phyloP scores from a whole-genome alignment of 2,888 invertebrate species.

The Ichneumon xanthorius region DNA sequence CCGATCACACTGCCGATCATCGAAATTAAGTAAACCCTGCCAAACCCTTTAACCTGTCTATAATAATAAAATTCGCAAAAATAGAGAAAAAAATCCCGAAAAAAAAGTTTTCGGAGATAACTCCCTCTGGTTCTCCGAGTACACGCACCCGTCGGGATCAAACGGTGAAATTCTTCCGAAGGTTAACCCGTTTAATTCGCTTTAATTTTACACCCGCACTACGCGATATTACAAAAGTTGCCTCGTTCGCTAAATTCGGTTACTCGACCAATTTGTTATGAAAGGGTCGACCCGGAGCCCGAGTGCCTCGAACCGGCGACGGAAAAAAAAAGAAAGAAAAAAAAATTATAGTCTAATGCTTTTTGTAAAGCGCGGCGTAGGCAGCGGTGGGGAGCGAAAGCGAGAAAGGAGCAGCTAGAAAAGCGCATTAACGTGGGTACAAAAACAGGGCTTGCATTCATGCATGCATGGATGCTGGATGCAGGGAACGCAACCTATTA shows the following conservation, averaged over 20 bases:
- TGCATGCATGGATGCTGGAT: conserved; percentile 55
- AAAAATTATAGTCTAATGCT: conserved; percentile 9
- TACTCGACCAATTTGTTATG: conserved; percentile 4
- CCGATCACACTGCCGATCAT: too few relatives aligned
- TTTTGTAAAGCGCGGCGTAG: not conserved
- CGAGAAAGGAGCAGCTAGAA: conserved; percentile 33
- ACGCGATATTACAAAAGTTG: not conserved
- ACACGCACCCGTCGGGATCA: too few relatives aligned
- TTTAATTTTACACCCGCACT: not conserved
- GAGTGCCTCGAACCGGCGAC: not conserved
- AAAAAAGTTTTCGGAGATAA: too few relatives aligned
- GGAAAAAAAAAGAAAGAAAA: conserved; percentile 1
- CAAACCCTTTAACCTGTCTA: too few relatives aligned
- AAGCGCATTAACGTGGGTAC: conserved; percentile 37
- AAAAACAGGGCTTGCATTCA: conserved; percentile 35
- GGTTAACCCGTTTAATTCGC: not conserved
- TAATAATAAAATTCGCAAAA: too few relatives aligned
- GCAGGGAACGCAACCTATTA: conserved; percentile 77
- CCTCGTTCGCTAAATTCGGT: not conserved
- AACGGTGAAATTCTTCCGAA: too few relatives aligned
- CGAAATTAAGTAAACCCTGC: too few relatives aligned
- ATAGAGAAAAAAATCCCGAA: too few relatives aligned
- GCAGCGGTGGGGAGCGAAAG: conserved; percentile 27
- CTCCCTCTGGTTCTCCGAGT: too few relatives aligned
- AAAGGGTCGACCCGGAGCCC: not conserved